Base-by-base conservation (phyloP, 2,888 invertebrate species). In the Macroteleia sp. region DNA sequence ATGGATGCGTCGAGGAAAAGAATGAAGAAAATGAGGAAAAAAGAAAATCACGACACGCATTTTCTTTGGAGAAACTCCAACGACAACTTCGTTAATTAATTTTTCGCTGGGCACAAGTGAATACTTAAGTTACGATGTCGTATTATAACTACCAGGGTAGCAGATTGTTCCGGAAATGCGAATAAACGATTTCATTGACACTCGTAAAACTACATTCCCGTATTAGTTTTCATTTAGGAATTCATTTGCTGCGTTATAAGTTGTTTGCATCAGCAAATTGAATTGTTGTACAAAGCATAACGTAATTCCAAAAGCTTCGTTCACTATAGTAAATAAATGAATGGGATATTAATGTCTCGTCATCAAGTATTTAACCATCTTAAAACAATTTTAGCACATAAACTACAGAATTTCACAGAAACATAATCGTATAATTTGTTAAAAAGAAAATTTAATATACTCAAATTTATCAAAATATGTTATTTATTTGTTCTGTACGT, bases 51-150 rank as follows among this genome's bases (percentile, higher is more conserved):
- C 50, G 62, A 36, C 62, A 39, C 50, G 48, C 9, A 16, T 46
- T 30, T 32, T 61, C 46, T 46, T 48, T 36, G 25, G 34, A 46
- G 17, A 25, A 61, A 44, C 44, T 48, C 36, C 17, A 25, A 10
- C 39, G 62, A 34, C 46, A 46, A 61, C 46, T 61, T 36, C 36
- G 46, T 62, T 62, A 62, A 62, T 62, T 62, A 62, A 62, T 62
- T 62, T 61, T 48, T 16, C 39, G 10, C 34, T 25, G 61, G 12
- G 46, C 36, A 19, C 61, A 46, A 61, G 42, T 44, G 42, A 42
- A 59, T 34, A 34, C 42, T 59, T 46, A 44, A 61, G 46, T 61
- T 61, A 46, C 25, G 46, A 22, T 25, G 28, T 17, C 46, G 44
- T 12, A 48, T 61, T 61, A 46, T 46, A 46, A 61, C 36, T 44